Base-by-base conservation (phyloP, 2,113 vertebrate genomes). In the Lichenostomus cassidix region DNA sequence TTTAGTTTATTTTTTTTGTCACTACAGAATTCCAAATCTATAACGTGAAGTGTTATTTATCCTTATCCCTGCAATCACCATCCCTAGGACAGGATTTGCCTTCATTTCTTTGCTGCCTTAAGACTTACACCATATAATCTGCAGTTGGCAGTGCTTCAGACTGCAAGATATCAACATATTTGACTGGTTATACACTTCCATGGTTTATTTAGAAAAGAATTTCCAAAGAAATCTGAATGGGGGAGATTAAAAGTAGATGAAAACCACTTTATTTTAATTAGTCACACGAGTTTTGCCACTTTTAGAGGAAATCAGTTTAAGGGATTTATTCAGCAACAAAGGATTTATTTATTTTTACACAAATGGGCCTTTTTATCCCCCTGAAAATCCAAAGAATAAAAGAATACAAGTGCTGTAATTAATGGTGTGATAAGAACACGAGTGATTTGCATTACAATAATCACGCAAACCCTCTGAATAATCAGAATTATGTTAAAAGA, bases 261-360 rank as follows among this genome's bases (percentile, higher is more conserved):
- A 96, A 96, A 18, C 59, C 88, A 52, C 56, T 93, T 86, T 41
- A 46, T 67, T 92, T 93, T 83, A 91, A 96, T 94, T 78, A 90
- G 83, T 75, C 90, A 67, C 80, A 83, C 22, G 9, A 42, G 80
- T 91, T 86, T 90, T 74, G 77, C 46, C 42, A 50, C 47, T 76
- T 82, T 19, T 15, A 47, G 29, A 65, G 56, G 50, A 84, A 95
- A 95, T 83, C 3, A 59, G 71, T 44, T 80, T 65, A 90, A 93
- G 55, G 10, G 24, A 95, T 65, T 70, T 83, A 53, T 41, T 67
- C 59, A 79, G 78, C 42, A 69, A 62, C 33, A 56, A 59, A 65
- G 20, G 60, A 65, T 76, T 91, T 73, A 17, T 27, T 82, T 49
- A 16, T 59, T 83, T 80, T 80, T 53, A 33, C 27, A 94, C 5